Percentiles rank a stretch among this genome's conserved stretches.
phyloP scores from a whole-genome alignment of 2,888 invertebrate species.

The Germaria angustata region DNA sequence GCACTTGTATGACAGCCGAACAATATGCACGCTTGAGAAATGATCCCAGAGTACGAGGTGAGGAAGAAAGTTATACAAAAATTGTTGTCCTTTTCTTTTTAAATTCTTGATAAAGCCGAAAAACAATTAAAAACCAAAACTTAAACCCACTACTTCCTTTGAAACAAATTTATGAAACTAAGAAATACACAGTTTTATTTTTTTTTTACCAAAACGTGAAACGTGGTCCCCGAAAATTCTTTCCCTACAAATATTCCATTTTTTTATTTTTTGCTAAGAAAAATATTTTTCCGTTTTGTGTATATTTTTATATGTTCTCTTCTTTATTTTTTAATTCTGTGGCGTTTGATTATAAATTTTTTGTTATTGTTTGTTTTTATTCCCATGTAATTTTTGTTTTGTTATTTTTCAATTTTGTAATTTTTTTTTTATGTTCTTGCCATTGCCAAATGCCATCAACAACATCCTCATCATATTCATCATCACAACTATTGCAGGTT shows the following conservation, averaged over 20 bases:
- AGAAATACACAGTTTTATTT: conserved; percentile 31
- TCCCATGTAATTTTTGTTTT: conserved; percentile 36
- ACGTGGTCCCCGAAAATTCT: not conserved
- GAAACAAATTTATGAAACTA: conserved; percentile 40
- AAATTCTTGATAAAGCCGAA: conserved; percentile 46
- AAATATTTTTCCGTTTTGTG: not conserved
- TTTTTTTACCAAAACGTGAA: conserved; percentile 4
- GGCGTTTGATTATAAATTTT: conserved; percentile 2
- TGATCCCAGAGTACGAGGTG: conserved; percentile 79
- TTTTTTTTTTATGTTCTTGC: conserved; percentile 19
- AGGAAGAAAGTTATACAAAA: conserved; percentile 58
- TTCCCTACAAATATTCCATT: not conserved
- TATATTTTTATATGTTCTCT: not conserved
- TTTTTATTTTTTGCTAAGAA: not conserved
- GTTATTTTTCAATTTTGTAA: conserved; percentile 1
- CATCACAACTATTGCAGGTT: conserved; percentile 82
- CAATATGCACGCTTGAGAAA: conserved; percentile 90
- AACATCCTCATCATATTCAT: conserved; percentile 73
- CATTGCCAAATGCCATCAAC: conserved; percentile 65
- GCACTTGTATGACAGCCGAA: conserved; percentile 97
- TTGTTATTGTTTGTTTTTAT: not conserved
- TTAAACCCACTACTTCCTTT: conserved; percentile 35
- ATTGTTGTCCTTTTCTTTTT: conserved; percentile 29
- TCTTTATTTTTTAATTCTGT: not conserved
- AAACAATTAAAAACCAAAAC: conserved; percentile 18